Conservation (phyloP, 2,888 invertebrate species). For the Lissonota sp. region DNA sequence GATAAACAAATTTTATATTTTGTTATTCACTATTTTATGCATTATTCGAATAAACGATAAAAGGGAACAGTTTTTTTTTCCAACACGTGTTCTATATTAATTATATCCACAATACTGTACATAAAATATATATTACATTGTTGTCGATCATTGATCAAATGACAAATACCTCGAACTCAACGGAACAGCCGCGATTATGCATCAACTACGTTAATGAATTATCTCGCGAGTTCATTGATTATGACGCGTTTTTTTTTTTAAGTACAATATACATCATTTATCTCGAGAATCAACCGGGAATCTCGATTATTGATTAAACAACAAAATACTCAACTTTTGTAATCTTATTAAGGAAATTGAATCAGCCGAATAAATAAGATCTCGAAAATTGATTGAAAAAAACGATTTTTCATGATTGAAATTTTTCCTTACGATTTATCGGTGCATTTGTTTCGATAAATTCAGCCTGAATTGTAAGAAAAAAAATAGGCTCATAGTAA, state of each 20-base stretch:
- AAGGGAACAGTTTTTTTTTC: slow-evolving; percentile 29
- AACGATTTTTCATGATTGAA: not conserved
- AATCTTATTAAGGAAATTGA: not conserved
- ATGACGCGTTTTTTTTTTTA: slow-evolving; percentile 38
- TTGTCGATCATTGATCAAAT: slow-evolving; percentile 68
- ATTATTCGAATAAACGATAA: slow-evolving; percentile 17
- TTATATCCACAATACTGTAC: slow-evolving; percentile 81
- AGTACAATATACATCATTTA: slow-evolving; percentile 55
- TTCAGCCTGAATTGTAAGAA: too few relatives aligned
- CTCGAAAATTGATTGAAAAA: too few relatives aligned
- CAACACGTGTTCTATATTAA: slow-evolving; percentile 69
- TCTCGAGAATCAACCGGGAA: slow-evolving; percentile 45
- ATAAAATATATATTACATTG: slow-evolving; percentile 81
- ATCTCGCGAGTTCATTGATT: slow-evolving; percentile 44
- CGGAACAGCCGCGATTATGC: slow-evolving; percentile 48
- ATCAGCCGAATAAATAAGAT: too few relatives aligned
- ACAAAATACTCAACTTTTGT: slow-evolving; percentile 22
- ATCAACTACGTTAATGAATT: slow-evolving; percentile 49
- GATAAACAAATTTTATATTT: too few relatives aligned
- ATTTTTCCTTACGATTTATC: not conserved
- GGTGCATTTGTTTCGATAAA: too few relatives aligned
- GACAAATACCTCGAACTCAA: slow-evolving; percentile 55
- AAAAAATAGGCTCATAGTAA: too few relatives aligned
- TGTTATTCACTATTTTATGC: too few relatives aligned
- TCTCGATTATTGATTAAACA: not conserved